phyloP scores from a whole-genome alignment of 2,888 invertebrate species.

The Lathronympha strigana region DNA sequence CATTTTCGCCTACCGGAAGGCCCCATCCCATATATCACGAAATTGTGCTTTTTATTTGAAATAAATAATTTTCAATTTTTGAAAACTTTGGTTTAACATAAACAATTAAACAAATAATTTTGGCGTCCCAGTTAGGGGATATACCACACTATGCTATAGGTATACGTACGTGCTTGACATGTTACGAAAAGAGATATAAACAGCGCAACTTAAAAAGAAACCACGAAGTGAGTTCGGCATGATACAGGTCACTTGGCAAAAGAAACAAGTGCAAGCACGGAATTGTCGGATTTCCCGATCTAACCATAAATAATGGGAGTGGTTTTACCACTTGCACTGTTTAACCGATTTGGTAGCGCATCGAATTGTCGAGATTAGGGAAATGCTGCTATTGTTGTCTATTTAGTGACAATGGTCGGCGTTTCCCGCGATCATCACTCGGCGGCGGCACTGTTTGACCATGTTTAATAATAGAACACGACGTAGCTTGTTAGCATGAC shows the following conservation, averaged over 20 bases:
- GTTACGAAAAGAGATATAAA: too few relatives aligned
- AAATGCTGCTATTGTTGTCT: slow-evolving; percentile 1
- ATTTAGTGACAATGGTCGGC: slow-evolving; percentile 16
- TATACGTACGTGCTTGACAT: too few relatives aligned
- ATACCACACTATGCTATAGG: too few relatives aligned
- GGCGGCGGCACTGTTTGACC: neutral
- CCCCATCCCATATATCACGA: too few relatives aligned
- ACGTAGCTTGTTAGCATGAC: too few relatives aligned
- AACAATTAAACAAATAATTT: too few relatives aligned
- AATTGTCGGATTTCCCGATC: slow-evolving; percentile 17
- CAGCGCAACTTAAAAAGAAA: too few relatives aligned
- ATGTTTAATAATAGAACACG: neutral
- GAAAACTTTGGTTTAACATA: too few relatives aligned
- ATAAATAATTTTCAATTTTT: too few relatives aligned
- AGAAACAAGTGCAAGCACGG: slow-evolving; percentile 15
- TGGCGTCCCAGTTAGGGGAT: too few relatives aligned
- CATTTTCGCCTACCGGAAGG: too few relatives aligned
- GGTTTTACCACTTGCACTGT: slow-evolving; percentile 13
- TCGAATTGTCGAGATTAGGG: slow-evolving; percentile 29
- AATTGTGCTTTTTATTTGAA: too few relatives aligned
- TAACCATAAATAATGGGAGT: slow-evolving; percentile 13
- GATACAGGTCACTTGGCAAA: neutral
- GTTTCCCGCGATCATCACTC: slow-evolving; percentile 26
- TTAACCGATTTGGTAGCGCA: slow-evolving; percentile 4
- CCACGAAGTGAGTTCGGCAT: neutral